A percentile compares a stretch with the other conserved stretches of the same genome.
Evolutionary conservation across 2,888 invertebrate genomes (phyloP).

Genomic region (Notodonta ziczac): DNA sequence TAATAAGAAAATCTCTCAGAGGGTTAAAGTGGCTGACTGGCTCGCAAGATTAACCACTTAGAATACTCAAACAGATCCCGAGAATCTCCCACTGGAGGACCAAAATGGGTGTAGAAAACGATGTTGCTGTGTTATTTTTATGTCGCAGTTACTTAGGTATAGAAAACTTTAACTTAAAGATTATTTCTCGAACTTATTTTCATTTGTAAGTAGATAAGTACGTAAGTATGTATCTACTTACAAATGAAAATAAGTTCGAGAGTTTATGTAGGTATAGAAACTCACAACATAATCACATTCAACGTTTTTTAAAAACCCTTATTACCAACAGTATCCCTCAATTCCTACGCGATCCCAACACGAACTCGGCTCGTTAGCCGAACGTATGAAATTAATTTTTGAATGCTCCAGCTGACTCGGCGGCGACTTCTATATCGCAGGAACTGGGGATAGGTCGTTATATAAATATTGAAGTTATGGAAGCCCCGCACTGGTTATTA

Average conservation of each 20-base stretch:
- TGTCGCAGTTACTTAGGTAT: too few relatives aligned
- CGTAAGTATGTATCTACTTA: too few relatives aligned
- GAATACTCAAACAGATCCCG: not conserved
- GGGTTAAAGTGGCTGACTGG: not conserved
- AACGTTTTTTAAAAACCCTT: too few relatives aligned
- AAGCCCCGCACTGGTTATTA: too few relatives aligned
- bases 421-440: not conserved
- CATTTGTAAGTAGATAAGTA: too few relatives aligned
- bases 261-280: too few relatives aligned
- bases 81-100: not conserved
- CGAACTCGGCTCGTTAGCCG: not conserved
- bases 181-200: too few relatives aligned
- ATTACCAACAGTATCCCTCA: not conserved
- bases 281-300: too few relatives aligned
- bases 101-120: not conserved
- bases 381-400: constrained; percentile 2
- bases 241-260: too few relatives aligned
- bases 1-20: constrained; percentile 1
- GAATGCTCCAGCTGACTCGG: not conserved
- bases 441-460: not conserved
- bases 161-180: too few relatives aligned
- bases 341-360: not conserved
- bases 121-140: too few relatives aligned
- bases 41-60: not conserved
- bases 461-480: not conserved